A percentile compares a stretch with the other conserved stretches of the same genome.
Conservation (phyloP, 2,888 invertebrate species). For the Melipona beecheii region DNA sequence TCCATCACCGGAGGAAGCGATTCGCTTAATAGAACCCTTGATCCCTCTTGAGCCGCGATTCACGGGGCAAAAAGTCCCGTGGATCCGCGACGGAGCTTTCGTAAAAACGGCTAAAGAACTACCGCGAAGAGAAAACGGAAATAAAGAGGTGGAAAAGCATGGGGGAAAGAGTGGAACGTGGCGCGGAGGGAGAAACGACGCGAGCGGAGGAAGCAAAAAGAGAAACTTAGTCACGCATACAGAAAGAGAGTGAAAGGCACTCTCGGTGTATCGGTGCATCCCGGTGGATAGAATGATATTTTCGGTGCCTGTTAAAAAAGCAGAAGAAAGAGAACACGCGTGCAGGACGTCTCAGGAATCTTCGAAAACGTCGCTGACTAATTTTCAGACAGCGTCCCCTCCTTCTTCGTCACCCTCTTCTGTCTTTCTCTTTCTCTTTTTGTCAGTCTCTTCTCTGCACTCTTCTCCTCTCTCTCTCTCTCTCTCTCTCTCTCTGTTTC, state of each 20-base stretch:
- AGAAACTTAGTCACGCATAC: neutral
- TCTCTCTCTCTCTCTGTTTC: slow-evolving; percentile 10
- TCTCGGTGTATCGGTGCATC: slow-evolving; percentile 20
- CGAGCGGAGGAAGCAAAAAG: neutral
- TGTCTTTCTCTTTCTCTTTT: slow-evolving; percentile 8
- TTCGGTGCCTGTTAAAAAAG: slow-evolving; percentile 12
- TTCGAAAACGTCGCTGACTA: slow-evolving; percentile 65
- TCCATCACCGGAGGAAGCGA: slow-evolving; percentile 5
- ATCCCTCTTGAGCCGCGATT: neutral
- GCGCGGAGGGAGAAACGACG: neutral
- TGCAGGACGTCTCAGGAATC: slow-evolving; percentile 51
- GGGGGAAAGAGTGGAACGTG: neutral
- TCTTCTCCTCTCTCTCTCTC: slow-evolving; percentile 7
- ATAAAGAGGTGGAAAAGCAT: slow-evolving; percentile 14
- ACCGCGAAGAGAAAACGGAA: slow-evolving; percentile 22
- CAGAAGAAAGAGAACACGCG: slow-evolving; percentile 40
- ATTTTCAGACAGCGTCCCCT: slow-evolving; percentile 56
- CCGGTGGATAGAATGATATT: slow-evolving; percentile 42
- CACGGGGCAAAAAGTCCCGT: slow-evolving; percentile 15
- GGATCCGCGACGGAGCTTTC: neutral
- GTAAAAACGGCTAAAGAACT: neutral
- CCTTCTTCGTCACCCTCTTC: slow-evolving; percentile 17
- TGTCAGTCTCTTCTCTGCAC: neutral
- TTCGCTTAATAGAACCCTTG: slow-evolving; percentile 13
- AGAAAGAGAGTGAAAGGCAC: slow-evolving; percentile 21